Base-by-base conservation (phyloP, 2,113 vertebrate genomes). In the Agapornis roseicollis region DNA sequence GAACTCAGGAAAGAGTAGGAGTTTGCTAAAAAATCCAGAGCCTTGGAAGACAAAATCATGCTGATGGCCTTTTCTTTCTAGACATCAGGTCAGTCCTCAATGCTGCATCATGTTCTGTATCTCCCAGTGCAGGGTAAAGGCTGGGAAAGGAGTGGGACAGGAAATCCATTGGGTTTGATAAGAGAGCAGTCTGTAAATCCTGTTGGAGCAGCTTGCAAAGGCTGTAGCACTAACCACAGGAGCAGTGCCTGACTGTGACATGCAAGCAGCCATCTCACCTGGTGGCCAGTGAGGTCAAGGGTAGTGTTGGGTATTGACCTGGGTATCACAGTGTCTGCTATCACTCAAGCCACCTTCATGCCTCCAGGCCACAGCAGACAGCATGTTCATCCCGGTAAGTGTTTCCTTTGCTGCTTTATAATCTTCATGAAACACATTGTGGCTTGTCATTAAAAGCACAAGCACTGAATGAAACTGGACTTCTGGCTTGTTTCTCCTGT, bases 61-160 rank as follows among this genome's bases (percentile, higher is more conserved):
- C 44, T 6, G 41, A 70, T 68, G 60, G 42, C 56, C 61, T 79
- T 56, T 65, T 83, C 12, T 1, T 69, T 79, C 65, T 76, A 63
- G 88, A 35, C 41, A 7, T 18, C 42, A 49, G 47, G 85, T 78
- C 68, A 88, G 39, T 74, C 50, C 72, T 80, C 73, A 46, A 2
- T 41, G 44, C 69, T 93, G 56, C 5, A 20, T 74, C 61, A 13
- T 25, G n/a, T 16, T 85, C 66, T 77, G 11, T 15, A 33, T 88
- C 64, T 90, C n/a, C 64, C 52, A 44, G 80, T 9, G 35, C 24
- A 64, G 37, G 55, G 24, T 60, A 85, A 83, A 70, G 85, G 58
- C 80, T 90, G 93, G 88, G 90, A 93, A 93, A 95, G 52, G 80
- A 95, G 91, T 91, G 88, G 94, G 82, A 91, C 85, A 90, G 63